Evolutionary conservation across 2,797 vertebrate genomes (phyloP).

Genomic region (Acanthurus leucopareius): DNA sequence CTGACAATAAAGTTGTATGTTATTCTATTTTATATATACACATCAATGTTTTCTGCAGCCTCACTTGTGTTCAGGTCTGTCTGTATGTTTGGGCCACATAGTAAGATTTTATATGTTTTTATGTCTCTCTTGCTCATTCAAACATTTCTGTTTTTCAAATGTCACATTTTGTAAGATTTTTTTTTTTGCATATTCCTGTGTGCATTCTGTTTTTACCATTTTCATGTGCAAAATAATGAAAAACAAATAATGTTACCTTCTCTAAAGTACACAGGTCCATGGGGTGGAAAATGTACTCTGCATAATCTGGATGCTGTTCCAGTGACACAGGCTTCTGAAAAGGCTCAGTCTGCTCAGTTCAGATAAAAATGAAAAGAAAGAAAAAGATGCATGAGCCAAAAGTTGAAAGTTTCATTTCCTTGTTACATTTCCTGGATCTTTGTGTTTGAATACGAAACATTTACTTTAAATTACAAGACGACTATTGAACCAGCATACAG

Average conservation of each 20-base stretch:
- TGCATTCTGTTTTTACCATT: slow-evolving; percentile 11
- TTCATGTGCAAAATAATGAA: not conserved
- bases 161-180: not conserved
- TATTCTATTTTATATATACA: no score
- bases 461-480: not conserved
- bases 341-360: slow-evolving; percentile 91
- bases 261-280: slow-evolving; percentile 99
- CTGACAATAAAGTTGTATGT: not conserved
- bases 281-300: slow-evolving; percentile 98
- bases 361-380: slow-evolving; percentile 1
- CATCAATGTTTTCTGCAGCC: not conserved
- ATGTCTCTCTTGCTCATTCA: not conserved
- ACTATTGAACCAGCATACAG: not conserved
- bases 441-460: slow-evolving; percentile 11
- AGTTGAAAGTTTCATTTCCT: not conserved
- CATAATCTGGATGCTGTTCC: slow-evolving; percentile 98
- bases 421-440: slow-evolving; percentile 3
- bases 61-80: not conserved
- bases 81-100: not conserved
- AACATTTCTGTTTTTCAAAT: not conserved
- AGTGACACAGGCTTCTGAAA: slow-evolving; percentile 98
- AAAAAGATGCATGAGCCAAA: slow-evolving; percentile 13
- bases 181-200: not conserved
- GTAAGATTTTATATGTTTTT: no score
- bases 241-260: slow-evolving; percentile 86